Base-by-base conservation (phyloP, 2,888 invertebrate species). In the Oscheius sp. region DNA sequence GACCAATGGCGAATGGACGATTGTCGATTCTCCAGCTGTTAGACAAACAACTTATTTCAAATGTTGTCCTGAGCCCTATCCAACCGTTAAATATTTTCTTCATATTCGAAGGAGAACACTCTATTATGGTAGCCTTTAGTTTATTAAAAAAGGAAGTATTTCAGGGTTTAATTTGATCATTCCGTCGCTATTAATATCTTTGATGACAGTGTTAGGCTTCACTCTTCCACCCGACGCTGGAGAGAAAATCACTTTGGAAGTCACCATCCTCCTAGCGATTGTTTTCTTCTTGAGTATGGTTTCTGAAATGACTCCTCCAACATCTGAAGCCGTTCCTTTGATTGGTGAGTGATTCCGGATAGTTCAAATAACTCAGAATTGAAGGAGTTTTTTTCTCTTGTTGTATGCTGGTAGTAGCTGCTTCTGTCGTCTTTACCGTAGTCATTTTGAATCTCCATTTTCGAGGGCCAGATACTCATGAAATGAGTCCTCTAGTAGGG, bases 161-260 rank as follows among this genome's bases (percentile, higher is more conserved):
- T n/a, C 42, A 80, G 96, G 96, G 91, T 96, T 97, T 91, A 98
- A 98, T 90, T 91, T 97, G 87, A 96, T 97, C 89, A 95, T 97
- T 88, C 97, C 97, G 81, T 96, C 96, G 89, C 95, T 97, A 87
- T 91, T 97, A 88, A 96, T 98, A 88, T 95, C 96, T 84, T 95
- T 96, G 82, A 96, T 98, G 96, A 95, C 97, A 77, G 91, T 98
- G 83, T 91, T 98, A 84, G 95, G 96, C 83, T 98, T 98, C 90
- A 95, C 96, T 82, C 90, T 98, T 88, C 97, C 97, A 85, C 96
- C 96, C 81, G 97, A 97, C 89, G 96, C 96, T 78, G 97, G 97
- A 87, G 97, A 97, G 90, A 97, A 98, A 89, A 92, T 98, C 83
- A 96, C 96, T 82, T 91, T 97, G 89, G 84, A 83, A 69, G 82